A percentile compares a stretch with the other conserved stretches of the same genome.
phyloP scores from a whole-genome alignment of 2,113 vertebrate genomes.

The Hypanus sabinus region DNA sequence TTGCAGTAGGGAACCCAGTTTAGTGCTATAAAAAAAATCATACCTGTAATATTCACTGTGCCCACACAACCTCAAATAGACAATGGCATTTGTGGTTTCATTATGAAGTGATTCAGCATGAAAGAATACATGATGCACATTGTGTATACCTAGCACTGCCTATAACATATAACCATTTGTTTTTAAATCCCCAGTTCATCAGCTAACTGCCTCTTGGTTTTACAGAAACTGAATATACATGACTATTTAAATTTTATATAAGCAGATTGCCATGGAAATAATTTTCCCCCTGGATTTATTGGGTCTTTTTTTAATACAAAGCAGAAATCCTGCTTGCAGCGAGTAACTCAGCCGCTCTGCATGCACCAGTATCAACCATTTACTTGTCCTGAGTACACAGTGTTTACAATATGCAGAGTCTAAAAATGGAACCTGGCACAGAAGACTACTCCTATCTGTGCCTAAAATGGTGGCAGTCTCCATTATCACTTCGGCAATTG shows the following conservation, averaged over 20 bases:
- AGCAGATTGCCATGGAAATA: background rate
- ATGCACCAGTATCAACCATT: slow-evolving; percentile 6
- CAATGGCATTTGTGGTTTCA: background rate
- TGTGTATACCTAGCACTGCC: background rate
- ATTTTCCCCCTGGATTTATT: background rate
- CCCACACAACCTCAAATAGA: background rate
- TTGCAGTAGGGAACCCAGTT: background rate
- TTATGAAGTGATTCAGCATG: background rate
- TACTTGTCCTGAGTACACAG: slow-evolving; percentile 1
- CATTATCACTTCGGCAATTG: slow-evolving; percentile 57
- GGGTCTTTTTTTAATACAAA: background rate
- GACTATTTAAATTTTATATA: background rate
- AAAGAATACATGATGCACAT: background rate
- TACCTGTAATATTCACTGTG: background rate
- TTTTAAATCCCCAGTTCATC: background rate
- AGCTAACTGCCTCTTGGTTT: background rate
- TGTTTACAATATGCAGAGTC: slow-evolving; percentile 55
- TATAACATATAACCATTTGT: background rate
- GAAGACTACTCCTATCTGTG: slow-evolving; percentile 64
- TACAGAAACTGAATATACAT: background rate
- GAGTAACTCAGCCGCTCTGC: background rate
- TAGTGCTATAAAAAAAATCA: background rate
- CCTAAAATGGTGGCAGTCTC: slow-evolving; percentile 74
- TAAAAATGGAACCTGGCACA: slow-evolving; percentile 76
- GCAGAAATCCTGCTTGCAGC: background rate